Percentiles rank a stretch among this genome's conserved stretches.
Conservation (phyloP, 2,888 invertebrate genomes). For the Oscheius sp. region DNA sequence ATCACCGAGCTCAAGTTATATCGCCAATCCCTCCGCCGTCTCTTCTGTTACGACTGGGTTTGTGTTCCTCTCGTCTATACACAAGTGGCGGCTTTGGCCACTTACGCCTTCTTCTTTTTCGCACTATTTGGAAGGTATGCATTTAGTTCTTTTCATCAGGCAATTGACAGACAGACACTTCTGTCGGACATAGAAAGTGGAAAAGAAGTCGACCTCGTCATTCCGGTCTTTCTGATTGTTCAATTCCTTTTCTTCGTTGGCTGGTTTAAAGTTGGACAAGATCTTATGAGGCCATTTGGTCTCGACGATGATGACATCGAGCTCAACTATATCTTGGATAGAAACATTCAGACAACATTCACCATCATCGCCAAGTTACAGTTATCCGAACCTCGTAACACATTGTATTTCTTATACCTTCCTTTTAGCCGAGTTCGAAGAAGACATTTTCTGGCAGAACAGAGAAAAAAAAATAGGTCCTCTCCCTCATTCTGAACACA, state of each 20-base stretch:
- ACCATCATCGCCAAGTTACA: slow-evolving; percentile 51
- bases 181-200: slow-evolving; percentile 40
- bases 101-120: slow-evolving; percentile 71
- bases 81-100: slow-evolving; percentile 71
- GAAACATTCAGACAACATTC: slow-evolving; percentile 53
- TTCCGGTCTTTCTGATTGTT: slow-evolving; percentile 55
- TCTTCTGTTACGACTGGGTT: slow-evolving; percentile 61
- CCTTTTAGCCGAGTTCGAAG: slow-evolving; percentile 35
- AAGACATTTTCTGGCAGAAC: slow-evolving; percentile 44
- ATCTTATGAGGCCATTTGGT: slow-evolving; percentile 60
- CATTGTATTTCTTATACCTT: too few relatives aligned
- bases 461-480: slow-evolving; percentile 23
- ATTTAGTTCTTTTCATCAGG: background rate
- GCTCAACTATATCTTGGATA: slow-evolving; percentile 54
- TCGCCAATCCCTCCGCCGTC: slow-evolving; percentile 47
- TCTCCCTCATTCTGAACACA: slow-evolving; percentile 43
- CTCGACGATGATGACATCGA: slow-evolving; percentile 55
- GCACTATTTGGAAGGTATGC: slow-evolving; percentile 69
- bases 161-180: slow-evolving; percentile 55
- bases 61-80: slow-evolving; percentile 59
- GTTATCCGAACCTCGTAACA: slow-evolving; percentile 38
- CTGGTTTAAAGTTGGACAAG: slow-evolving; percentile 46
- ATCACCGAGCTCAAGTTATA: slow-evolving; percentile 45
- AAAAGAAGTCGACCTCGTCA: slow-evolving; percentile 43
- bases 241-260: slow-evolving; percentile 56